Evolutionary conservation across 2,888 invertebrate genomes (phyloP), one percentile per base, ranked within the genome.

Genomic region (Nysson spinosus): DNA sequence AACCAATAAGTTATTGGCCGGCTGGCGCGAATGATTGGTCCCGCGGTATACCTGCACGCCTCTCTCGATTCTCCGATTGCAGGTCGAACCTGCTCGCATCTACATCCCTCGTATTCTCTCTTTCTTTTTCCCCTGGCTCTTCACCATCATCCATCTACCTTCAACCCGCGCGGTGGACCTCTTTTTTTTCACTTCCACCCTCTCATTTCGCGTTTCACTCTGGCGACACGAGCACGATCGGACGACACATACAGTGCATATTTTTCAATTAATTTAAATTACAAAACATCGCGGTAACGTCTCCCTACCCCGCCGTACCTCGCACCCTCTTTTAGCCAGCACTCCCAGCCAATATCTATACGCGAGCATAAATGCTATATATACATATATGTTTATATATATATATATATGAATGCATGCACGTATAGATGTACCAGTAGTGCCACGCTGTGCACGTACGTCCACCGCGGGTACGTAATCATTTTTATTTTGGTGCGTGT

Each of bases 221-320:
- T 39, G 55, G 63, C 71, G 42, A 74, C 69, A 70, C 72, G 74
- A 72, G 71, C 74, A 73, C 78, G 79, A 83, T 80, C 79, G 75
- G 77, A 81, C 81, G 82, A 82, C 85, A 76, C 79, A 79, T 78
- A 81, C 79, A 80, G 79, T 83, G 85, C 85, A 85, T 85, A 85
- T 86, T 85, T 86, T 86, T 85, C 86, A 84, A 85, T 85, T 86
- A 85, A 86, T 86, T 85, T 85, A 84, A 85, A 85, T 85, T 83
- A 84, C 85, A 85, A 85, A 85, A 84, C 83, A 82, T 81, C 82
- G 82, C 78, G 80, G 80, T 81, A 79, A 79, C 80, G 79, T 77
- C 68, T 44, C 60, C 58, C 69, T 61, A 50, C 73, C 34, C 30
- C 46, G 28, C 17, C 32, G 16, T 44, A 28, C 35, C 34, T 30